phyloP scores from a whole-genome alignment of 2,888 invertebrate species.

The Heliconius cydno region DNA sequence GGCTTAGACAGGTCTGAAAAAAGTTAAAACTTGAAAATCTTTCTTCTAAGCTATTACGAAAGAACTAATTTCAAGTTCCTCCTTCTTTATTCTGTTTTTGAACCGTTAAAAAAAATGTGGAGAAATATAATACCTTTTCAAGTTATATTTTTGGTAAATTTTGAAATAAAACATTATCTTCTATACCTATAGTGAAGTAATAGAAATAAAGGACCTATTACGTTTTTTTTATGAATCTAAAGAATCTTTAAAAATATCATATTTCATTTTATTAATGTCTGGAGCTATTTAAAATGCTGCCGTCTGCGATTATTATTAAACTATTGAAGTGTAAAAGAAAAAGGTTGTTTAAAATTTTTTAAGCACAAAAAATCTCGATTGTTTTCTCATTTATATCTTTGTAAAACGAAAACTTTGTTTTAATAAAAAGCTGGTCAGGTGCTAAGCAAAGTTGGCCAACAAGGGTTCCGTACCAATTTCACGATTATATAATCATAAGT shows the following conservation, averaged over 20 bases:
- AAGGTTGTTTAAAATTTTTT: background rate
- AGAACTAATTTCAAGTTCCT: constrained; percentile 42
- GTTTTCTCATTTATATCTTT: background rate
- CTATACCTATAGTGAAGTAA: background rate
- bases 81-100: background rate
- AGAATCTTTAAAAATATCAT: background rate
- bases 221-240: background rate
- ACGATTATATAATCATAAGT: too few relatives aligned
- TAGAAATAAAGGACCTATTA: background rate
- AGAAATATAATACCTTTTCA: too few relatives aligned
- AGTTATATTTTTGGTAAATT: background rate
- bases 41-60: constrained; percentile 41
- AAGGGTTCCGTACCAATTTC: too few relatives aligned
- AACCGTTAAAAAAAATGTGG: too few relatives aligned
- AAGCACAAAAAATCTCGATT: background rate
- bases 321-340: constrained; percentile 1
- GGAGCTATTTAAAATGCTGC: background rate
- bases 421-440: background rate
- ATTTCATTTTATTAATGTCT: background rate
- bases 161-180: background rate
- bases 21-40: constrained; percentile 40
- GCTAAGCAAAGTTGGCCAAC: too few relatives aligned
- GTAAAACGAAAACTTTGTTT: background rate
- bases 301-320: background rate
- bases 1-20: constrained; percentile 40